Percentiles rank a stretch among this genome's conserved stretches.
These are phyloP conservation scores for Leptocoma aspasia DNA, from an alignment of 2,113 vertebrate species.

Conservation along the genomic window DNA sequence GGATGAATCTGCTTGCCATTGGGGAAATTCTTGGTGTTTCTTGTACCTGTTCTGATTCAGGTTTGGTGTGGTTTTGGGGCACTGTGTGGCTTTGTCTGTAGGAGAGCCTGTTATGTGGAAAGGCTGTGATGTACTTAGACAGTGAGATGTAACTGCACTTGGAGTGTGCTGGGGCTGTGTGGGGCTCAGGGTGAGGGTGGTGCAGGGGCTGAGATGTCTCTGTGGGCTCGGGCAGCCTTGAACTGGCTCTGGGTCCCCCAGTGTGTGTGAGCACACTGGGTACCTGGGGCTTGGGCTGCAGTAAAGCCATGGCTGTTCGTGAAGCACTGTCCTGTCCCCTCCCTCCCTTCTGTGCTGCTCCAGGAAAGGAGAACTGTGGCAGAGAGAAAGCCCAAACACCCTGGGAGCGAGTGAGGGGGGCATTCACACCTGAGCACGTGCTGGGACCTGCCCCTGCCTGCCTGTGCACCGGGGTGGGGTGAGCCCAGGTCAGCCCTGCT, in stretches of 20 bases:
- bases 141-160: background rate
- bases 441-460: background rate
- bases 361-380: accelerated
- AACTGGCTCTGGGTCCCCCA: background rate
- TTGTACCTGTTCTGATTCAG: background rate
- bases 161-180: no score
- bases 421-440: accelerated
- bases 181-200: background rate
- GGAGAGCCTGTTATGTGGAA: accelerated
- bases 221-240: background rate
- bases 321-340: background rate
- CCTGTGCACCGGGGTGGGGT: background rate
- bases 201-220: background rate
- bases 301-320: background rate
- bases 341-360: background rate
- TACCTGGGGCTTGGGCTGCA: background rate
- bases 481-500: background rate
- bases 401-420: background rate
- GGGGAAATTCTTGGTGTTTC: background rate
- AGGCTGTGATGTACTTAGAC: background rate
- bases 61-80: background rate
- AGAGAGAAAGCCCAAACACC: background rate
- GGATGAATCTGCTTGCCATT: background rate
- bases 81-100: background rate
- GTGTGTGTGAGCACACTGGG: accelerated